Evolutionary conservation across 2,797 vertebrate genomes (phyloP).

Genomic region (Coreius guichenoti): DNA sequence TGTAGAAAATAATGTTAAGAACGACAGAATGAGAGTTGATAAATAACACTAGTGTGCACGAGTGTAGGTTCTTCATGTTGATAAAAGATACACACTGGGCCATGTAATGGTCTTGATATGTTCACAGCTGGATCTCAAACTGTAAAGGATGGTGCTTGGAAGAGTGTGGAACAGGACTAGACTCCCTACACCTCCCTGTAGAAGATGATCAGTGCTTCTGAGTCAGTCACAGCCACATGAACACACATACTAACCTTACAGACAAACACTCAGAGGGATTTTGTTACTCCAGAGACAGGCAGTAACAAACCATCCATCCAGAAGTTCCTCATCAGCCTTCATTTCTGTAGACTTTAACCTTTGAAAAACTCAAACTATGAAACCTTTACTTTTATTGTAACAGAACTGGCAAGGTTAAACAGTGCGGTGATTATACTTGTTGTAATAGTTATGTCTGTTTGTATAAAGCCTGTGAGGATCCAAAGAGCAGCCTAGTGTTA

Average conservation of each 20-base stretch:
- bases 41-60: slow-evolving; percentile 8
- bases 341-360: background rate
- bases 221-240: background rate
- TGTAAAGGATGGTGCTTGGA: slow-evolving; percentile 77
- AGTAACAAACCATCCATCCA: background rate
- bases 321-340: background rate
- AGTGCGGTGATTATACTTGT: slow-evolving; percentile 5
- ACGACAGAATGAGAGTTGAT: slow-evolving; percentile 20
- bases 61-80: slow-evolving; percentile 10
- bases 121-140: slow-evolving; percentile 43
- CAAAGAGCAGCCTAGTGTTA: slow-evolving; percentile 22
- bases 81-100: slow-evolving; percentile 38
- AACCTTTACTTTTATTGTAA: background rate
- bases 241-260: slow-evolving; percentile 1
- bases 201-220: background rate
- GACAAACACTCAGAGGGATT: background rate
- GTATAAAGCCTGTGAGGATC: slow-evolving; percentile 20
- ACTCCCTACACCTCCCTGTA: slow-evolving; percentile 55
- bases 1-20: background rate
- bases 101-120: slow-evolving; percentile 16
- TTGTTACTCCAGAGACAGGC: slow-evolving; percentile 19
- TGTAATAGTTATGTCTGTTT: slow-evolving; percentile 47
- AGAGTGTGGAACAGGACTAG: slow-evolving; percentile 74
- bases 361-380: background rate
- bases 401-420: slow-evolving; percentile 21